A percentile compares a stretch with the other conserved stretches of the same genome.
Conservation (phyloP, 2,888 invertebrate species). For the Acanthococcus lagerstroemiae region DNA sequence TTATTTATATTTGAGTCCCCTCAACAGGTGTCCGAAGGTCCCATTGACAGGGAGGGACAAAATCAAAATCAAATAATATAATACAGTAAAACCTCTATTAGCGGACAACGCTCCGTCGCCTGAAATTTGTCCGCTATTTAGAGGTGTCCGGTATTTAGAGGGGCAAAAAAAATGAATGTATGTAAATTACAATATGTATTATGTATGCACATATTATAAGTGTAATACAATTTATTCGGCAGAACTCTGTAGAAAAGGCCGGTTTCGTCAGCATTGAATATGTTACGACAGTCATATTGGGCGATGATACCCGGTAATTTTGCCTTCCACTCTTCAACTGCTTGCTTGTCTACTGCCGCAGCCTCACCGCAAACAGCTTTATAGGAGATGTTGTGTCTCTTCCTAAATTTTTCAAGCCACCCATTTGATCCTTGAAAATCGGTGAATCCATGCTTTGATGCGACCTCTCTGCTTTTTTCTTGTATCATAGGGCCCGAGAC, state of each 20-base stretch:
- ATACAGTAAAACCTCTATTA: too few relatives aligned
- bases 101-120: too few relatives aligned
- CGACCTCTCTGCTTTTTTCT: neutral
- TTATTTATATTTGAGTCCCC: too few relatives aligned
- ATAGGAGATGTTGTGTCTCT: neutral
- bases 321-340: neutral
- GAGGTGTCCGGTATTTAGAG: too few relatives aligned
- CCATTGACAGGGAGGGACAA: too few relatives aligned
- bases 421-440: neutral
- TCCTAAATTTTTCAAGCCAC: neutral
- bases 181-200: too few relatives aligned
- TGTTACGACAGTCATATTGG: neutral
- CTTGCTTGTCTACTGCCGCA: neutral
- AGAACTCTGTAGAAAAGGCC: neutral
- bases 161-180: too few relatives aligned
- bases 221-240: too few relatives aligned
- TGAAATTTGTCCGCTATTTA: too few relatives aligned
- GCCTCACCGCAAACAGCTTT: neutral
- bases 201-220: too few relatives aligned
- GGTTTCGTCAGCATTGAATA: neutral
- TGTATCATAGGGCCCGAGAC: neutral
- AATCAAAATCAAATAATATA: too few relatives aligned
- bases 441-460: neutral
- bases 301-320: neutral
- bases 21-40: too few relatives aligned